phyloP scores from a whole-genome alignment of 2,797 vertebrate genomes.

The Peromyscus nudipes region DNA sequence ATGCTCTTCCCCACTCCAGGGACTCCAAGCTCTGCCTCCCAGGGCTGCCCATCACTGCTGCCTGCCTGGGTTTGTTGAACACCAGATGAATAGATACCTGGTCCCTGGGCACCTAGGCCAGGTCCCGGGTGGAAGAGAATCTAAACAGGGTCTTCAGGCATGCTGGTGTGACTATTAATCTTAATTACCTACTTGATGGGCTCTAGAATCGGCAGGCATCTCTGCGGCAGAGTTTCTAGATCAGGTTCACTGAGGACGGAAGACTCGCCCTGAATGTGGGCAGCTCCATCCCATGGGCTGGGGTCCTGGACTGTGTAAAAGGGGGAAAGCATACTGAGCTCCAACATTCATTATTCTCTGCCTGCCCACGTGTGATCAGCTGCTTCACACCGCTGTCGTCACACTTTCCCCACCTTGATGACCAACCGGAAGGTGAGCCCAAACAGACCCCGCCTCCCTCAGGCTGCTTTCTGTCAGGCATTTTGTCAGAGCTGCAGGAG shows the following conservation, averaged over 20 bases:
- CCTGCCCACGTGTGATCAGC: not conserved
- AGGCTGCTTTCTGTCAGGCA: not conserved
- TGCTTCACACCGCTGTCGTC: no score
- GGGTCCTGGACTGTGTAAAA: no score
- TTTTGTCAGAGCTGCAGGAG: not conserved
- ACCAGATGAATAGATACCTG: not conserved
- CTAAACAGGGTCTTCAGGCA: not conserved
- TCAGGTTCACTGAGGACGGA: not conserved
- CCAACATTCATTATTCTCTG: not conserved
- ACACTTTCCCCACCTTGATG: not conserved
- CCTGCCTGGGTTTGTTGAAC: not conserved
- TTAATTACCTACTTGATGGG: not conserved
- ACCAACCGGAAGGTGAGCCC: not conserved
- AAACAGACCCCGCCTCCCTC: not conserved
- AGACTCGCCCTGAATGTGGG: not conserved
- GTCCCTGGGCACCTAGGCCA: not conserved
- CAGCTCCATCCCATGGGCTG: not conserved
- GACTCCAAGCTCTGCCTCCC: not conserved
- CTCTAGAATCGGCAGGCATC: not conserved
- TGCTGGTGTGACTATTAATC: not conserved
- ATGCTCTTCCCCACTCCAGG: not conserved
- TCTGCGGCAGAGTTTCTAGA: not conserved
- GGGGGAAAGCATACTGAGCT: not conserved
- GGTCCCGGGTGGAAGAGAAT: not conserved
- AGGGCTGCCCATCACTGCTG: not conserved